Evolutionary conservation across 35 echinoderm and acorn worm genomes (phyloP).

Genomic region (Anneissia japonica): DNA sequence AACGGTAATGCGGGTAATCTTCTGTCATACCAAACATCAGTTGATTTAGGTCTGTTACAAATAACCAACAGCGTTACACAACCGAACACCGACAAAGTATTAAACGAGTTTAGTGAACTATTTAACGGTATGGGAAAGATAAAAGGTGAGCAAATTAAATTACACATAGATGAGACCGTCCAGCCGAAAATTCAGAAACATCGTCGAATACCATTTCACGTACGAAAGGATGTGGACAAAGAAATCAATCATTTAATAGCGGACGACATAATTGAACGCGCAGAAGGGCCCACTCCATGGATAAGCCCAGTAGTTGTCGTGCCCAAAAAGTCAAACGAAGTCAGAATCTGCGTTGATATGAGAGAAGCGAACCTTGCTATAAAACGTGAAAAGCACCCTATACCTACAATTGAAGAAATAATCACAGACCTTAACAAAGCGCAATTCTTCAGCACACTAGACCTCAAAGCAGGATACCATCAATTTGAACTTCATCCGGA

Average conservation of each 20-base stretch:
- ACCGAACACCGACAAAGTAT: too few species aligned
- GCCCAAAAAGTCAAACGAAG: conserved; percentile 26
- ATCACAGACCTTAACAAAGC: conserved; percentile 39
- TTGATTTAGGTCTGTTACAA: too few species aligned
- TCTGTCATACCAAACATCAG: too few species aligned
- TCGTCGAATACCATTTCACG: conserved; percentile 45
- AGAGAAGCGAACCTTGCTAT: conserved; percentile 45
- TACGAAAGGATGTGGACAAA: conserved; percentile 40
- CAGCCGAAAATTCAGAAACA: conserved; percentile 15
- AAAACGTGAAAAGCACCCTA: conserved; percentile 40
- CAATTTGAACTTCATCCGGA: background rate
- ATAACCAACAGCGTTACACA: too few species aligned
- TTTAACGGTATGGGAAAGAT: too few species aligned
- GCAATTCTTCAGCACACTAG: conserved; percentile 42
- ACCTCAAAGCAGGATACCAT: conserved; percentile 57
- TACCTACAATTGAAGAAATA: conserved; percentile 62
- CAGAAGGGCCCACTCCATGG: conserved; percentile 48
- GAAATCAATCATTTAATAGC: conserved; percentile 9
- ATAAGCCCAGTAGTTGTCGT: conserved; percentile 42
- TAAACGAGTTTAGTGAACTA: too few species aligned
- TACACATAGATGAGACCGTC: conserved; percentile 44
- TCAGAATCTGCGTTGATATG: conserved; percentile 58
- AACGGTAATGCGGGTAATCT: too few species aligned
- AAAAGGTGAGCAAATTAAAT: too few species aligned
- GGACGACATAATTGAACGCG: conserved; percentile 43